phyloP scores from a whole-genome alignment of 1,140 invertebrate genomes.

The Mya arenaria region DNA sequence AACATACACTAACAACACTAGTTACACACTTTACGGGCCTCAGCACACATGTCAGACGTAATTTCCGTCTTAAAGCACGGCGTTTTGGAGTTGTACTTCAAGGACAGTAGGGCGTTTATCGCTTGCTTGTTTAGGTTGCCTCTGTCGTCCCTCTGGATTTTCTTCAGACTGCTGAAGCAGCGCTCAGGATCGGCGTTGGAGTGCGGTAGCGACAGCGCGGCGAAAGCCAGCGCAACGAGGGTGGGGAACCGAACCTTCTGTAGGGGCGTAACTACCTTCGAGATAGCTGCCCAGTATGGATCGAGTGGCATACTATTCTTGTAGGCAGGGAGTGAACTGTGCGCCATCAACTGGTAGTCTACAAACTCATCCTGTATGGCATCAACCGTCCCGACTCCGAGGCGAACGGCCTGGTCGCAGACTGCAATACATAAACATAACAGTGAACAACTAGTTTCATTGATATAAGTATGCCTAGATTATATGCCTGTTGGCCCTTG shows the following conservation, averaged over 20 bases:
- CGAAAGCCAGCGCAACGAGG: background rate
- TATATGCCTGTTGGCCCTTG: too few species aligned
- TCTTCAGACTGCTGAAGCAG: slow-evolving; percentile 9
- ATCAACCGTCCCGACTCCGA: background rate
- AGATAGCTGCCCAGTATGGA: background rate
- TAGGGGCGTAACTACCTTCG: background rate
- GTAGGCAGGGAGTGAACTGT: background rate
- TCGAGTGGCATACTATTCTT: background rate
- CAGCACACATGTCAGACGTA: background rate
- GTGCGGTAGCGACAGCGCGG: background rate
- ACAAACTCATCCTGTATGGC: background rate
- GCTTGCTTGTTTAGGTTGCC: background rate
- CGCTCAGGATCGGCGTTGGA: slow-evolving; percentile 22
- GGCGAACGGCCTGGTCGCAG: background rate
- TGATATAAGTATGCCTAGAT: too few species aligned
- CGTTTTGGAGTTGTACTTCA: background rate
- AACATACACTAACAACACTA: too few species aligned
- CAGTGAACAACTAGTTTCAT: too few species aligned
- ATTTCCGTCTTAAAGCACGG: background rate
- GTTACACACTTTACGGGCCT: too few species aligned
- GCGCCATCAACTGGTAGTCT: background rate
- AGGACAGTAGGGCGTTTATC: background rate
- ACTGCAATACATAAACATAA: background rate
- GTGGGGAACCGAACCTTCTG: background rate
- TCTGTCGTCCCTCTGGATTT: slow-evolving; percentile 3